These are phyloP conservation scores for Phyllostomus discolor DNA, from an alignment of 2,113 vertebrate genomes.

Conservation along the genomic window DNA sequence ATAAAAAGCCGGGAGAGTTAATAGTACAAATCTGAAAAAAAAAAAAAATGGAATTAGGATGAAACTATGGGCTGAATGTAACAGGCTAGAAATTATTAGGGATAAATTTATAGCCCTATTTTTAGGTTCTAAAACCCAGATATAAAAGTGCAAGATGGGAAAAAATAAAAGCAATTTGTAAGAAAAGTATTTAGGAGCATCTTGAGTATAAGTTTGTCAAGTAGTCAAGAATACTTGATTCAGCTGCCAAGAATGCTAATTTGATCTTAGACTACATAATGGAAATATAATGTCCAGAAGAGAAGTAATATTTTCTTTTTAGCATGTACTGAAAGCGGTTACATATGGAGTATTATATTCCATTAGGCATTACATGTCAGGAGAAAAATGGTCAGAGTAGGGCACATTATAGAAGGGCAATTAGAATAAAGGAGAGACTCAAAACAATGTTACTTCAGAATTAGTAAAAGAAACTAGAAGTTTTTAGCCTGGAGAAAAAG, in stretches of 20 bases:
- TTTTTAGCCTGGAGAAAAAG: not conserved
- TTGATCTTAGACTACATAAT: conserved; percentile 10
- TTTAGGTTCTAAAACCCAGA: conserved; percentile 6
- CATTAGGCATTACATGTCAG: not conserved
- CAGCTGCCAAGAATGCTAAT: conserved; percentile 13
- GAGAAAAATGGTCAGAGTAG: not conserved
- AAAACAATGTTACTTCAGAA: not conserved
- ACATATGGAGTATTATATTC: not conserved
- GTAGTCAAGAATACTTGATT: not conserved
- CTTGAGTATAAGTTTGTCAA: conserved; percentile 12
- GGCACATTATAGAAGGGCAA: not conserved
- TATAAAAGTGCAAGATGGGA: not conserved
- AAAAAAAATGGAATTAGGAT: not conserved
- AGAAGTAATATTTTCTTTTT: not conserved
- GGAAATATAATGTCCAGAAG: conserved; percentile 3
- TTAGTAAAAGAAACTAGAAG: not conserved
- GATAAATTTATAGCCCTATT: not conserved
- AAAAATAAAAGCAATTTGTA: not conserved
- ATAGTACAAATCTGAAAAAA: not conserved
- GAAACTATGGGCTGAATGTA: not conserved
- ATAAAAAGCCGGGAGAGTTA: not conserved
- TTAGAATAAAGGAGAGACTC: not conserved
- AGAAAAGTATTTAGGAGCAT: not conserved
- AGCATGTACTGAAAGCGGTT: not conserved
- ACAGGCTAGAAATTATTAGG: not conserved